Evolutionary conservation across 2,113 vertebrate species (phyloP).

Genomic region (Megaceryle torquata): DNA sequence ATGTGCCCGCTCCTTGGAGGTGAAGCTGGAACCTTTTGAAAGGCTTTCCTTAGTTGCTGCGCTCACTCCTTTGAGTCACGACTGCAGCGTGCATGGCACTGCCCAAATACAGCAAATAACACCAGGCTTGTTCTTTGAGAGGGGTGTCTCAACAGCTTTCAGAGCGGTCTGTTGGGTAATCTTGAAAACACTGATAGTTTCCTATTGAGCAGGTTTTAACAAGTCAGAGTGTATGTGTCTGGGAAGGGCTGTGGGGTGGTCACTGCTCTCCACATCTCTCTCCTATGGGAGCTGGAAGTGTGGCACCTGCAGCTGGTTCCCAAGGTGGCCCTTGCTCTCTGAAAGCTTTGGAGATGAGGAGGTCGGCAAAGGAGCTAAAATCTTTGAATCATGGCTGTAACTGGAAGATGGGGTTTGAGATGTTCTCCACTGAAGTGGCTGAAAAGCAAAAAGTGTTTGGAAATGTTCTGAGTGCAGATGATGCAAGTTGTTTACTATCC

Average conservation of each 20-base stretch:
- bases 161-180: fast-evolving
- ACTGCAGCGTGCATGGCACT: fast-evolving
- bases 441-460: background rate
- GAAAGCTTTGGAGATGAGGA: background rate
- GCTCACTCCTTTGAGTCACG: background rate
- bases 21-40: background rate
- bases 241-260: fast-evolving
- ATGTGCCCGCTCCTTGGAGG: background rate
- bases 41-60: background rate
- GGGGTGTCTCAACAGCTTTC: background rate
- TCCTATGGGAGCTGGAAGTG: background rate
- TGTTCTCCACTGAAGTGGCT: background rate
- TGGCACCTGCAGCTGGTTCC: fast-evolving
- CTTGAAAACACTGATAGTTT: background rate
- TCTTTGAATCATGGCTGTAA: background rate
- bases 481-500: background rate
- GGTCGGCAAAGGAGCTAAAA: background rate
- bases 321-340: background rate
- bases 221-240: background rate
- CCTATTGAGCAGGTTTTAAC: background rate
- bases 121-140: background rate
- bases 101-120: background rate
- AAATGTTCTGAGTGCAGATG: background rate
- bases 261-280: background rate
- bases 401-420: background rate